Evolutionary conservation across 2,797 vertebrate genomes (phyloP), one percentile per base, ranked within the genome.

Genomic region (Bradypodion ventrale): DNA sequence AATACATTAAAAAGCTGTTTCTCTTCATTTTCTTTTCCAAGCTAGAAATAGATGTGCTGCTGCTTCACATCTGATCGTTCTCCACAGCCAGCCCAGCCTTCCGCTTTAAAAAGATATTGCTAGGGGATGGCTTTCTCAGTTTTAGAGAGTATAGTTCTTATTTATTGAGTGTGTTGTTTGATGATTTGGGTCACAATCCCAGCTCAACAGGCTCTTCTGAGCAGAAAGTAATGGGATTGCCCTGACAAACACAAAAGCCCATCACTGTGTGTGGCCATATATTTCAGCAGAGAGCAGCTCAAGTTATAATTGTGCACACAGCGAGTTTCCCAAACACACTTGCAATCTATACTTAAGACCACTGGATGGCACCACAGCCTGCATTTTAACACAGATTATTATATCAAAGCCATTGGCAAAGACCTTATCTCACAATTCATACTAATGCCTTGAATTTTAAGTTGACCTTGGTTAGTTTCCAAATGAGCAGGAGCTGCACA

Each of bases 301-400:
- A 46, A 40, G 76, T 75, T 63, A 75, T 46, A 63, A 56, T 35
- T 78, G 27, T 32, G 68, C 73, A 65, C 15, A 15, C 9, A 27
- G 29, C 42, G 15, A 44, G 4, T 44, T 65, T 84, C 66, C 52
- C 5, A 49, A 78, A 73, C 59, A 44, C 25, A 56, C 59, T 74
- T 82, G 75, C 74, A 82, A 68, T 78, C 80, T 78, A 46, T 60
- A 56, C 46, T 35, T 56, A 66, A 85, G 69, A 46, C 80, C 75
- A 83, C 75, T 78, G 80, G 60, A 40, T 83, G 75, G 75, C 80
- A 78, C 75, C 60, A 78, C 44, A 83, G 44, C 44, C 74, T 86
- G 37, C 75, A 66, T 59, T n/a, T 65, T 59, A 83, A 68, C 46
- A 66, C 16, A 59, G 60, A 40, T 27, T 72, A 60, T 85, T 79